Percentiles rank a stretch among this genome's conserved stretches.
phyloP scores from a whole-genome alignment of 2,797 vertebrate genomes.

The Microchirus variegatus region DNA sequence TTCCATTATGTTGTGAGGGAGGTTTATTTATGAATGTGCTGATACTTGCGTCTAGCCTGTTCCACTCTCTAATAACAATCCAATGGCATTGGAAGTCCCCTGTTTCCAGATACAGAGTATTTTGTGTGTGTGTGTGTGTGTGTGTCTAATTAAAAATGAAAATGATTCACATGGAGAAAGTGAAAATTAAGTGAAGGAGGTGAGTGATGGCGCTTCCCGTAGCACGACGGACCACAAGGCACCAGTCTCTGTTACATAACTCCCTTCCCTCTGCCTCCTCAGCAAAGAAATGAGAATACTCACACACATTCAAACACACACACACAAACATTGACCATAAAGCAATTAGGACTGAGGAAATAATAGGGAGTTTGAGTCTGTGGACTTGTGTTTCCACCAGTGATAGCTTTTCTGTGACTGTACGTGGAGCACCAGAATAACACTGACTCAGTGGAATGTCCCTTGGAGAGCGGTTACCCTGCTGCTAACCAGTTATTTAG shows the following conservation, averaged over 20 bases:
- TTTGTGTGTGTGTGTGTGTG: slow-evolving; percentile 14
- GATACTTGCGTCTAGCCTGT: slow-evolving; percentile 26
- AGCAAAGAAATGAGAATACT: slow-evolving; percentile 43
- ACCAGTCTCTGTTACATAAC: slow-evolving; percentile 72
- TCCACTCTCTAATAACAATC: slow-evolving; percentile 30
- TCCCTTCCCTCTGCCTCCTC: slow-evolving; percentile 57
- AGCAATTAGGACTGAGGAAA: slow-evolving; percentile 71
- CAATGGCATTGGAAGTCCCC: slow-evolving; percentile 10
- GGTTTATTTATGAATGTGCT: slow-evolving; percentile 40
- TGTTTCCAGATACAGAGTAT: not conserved
- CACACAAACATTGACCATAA: slow-evolving; percentile 43
- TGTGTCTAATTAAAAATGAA: slow-evolving; percentile 61
- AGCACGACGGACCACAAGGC: slow-evolving; percentile 56
- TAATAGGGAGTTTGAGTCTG: slow-evolving; percentile 60
- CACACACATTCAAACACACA: slow-evolving; percentile 27
- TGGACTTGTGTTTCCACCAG: slow-evolving; percentile 65
- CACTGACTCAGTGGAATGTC: slow-evolving; percentile 64
- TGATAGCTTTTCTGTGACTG: slow-evolving; percentile 55
- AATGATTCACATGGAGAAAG: slow-evolving; percentile 61
- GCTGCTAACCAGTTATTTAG: slow-evolving; percentile 55
- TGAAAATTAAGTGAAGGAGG: slow-evolving; percentile 50
- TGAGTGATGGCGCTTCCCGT: slow-evolving; percentile 31
- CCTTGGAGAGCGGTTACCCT: slow-evolving; percentile 55
- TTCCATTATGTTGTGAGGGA: slow-evolving; percentile 25
- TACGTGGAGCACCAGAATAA: slow-evolving; percentile 62